Evolutionary conservation across 2,888 invertebrate genomes (phyloP), one percentile per base, ranked within the genome.

Genomic region (Digitonthophagus gazella): DNA sequence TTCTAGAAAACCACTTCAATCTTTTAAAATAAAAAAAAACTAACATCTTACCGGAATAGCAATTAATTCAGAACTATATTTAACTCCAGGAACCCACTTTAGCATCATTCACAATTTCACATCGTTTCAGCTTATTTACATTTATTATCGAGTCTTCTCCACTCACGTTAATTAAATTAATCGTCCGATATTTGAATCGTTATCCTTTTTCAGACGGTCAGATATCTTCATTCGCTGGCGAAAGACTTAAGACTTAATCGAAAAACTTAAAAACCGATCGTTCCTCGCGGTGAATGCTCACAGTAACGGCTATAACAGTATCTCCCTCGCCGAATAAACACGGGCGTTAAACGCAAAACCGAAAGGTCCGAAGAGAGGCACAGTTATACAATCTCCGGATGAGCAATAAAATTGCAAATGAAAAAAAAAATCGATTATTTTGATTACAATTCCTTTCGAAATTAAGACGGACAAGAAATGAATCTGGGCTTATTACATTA

Each of bases 11-110:
- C n/a, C n/a, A n/a, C n/a, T n/a, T 44, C 1, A 44, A 44, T 44
- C 11, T 44, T 44, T 8, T 44, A 1, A 44, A 44, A 44, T 22
- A 22, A 5, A 2, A 44, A 44, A 44, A 8, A 8, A 8, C 11
- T 44, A 44, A 3, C 11, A 14, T 61, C 61, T 61, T 61, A 61
- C 61, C 61, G 61, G 19, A 61, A 61, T 19, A 20, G 61, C 61
- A 61, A 61, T 19, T 61, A 61, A 19, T 61, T 61, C 61, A 18
- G 61, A 61, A 18, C 19, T 61, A 61, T 61, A 61, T 20, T 61
- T 61, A 4, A 61, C 61, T 61, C 61, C 61, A 19, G 61, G 61
- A 4, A 61, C 61, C 61, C 61, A 61, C 61, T 61, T 61, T 61
- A 61, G 61, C 61, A 61, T 61, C 61, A 18, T 61, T 61, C 61